Percentiles rank a stretch among this genome's conserved stretches.
phyloP scores from a whole-genome alignment of 2,113 vertebrate species.

The Serilophus lunatus region DNA sequence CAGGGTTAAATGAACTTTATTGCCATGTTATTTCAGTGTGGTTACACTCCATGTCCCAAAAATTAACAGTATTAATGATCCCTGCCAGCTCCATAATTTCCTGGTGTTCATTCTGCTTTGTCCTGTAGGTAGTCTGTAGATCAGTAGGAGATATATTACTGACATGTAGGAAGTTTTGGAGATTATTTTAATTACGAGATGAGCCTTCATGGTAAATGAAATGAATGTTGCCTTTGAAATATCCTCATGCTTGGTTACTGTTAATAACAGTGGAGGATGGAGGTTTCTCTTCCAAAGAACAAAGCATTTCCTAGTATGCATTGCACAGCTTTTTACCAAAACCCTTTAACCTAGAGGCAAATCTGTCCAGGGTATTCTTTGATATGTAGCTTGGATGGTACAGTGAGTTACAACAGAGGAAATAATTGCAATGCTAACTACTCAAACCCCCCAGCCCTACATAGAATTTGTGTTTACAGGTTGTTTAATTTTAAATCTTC shows the following conservation, averaged over 20 bases:
- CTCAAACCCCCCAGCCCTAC: background rate
- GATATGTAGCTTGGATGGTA: background rate
- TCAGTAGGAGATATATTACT: background rate
- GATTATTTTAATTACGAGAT: background rate
- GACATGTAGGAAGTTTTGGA: background rate
- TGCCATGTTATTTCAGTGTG: background rate
- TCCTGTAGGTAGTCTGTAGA: background rate
- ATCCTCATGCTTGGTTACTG: background rate
- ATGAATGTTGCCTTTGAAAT: background rate
- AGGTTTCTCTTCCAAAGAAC: background rate
- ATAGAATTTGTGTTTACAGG: background rate
- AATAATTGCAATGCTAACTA: background rate
- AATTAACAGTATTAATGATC: background rate
- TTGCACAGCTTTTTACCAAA: background rate
- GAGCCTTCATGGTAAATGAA: background rate
- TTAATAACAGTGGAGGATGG: background rate
- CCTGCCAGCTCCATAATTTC: background rate
- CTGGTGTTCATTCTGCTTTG: background rate
- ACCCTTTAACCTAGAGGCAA: background rate
- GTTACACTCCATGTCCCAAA: accelerated
- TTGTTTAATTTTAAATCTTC: background rate
- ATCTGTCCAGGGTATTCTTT: background rate
- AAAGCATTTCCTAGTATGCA: background rate
- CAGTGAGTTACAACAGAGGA: background rate
- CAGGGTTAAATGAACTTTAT: background rate